These are phyloP conservation scores for Cathartes aura DNA, from an alignment of 2,113 vertebrate species.

Conservation along the genomic window DNA sequence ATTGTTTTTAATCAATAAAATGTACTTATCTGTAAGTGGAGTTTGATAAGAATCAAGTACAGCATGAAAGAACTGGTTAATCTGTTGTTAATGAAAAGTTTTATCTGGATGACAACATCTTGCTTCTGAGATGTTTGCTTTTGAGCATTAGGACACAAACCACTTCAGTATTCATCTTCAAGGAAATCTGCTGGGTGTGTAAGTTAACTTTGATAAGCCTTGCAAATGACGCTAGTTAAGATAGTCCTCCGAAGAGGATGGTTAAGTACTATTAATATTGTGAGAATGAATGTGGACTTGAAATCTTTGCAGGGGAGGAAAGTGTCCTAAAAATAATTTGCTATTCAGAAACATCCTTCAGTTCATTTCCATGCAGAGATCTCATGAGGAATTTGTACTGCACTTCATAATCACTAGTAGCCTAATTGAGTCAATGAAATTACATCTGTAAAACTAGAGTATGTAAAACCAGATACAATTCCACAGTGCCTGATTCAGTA, in stretches of 20 bases:
- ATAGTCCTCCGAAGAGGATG: constrained; percentile 6
- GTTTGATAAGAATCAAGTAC: constrained; percentile 53
- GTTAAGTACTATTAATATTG: neutral
- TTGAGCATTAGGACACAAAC: constrained; percentile 29
- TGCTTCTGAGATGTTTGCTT: constrained; percentile 15
- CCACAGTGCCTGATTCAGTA: neutral
- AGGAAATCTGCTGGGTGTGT: neutral
- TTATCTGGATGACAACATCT: constrained; percentile 50
- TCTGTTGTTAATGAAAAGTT: constrained; percentile 54
- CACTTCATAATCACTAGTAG: constrained; percentile 47
- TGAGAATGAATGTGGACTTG: neutral
- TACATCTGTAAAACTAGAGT: constrained; percentile 39
- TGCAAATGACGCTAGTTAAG: neutral
- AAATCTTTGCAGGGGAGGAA: neutral
- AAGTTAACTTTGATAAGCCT: neutral
- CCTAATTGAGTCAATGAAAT: constrained; percentile 51
- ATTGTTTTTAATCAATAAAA: constrained; percentile 62
- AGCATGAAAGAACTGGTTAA: constrained; percentile 8
- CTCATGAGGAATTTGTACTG: constrained; percentile 49
- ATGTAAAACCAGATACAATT: constrained; percentile 28
- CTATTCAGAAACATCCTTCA: constrained; percentile 47
- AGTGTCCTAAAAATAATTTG: constrained; percentile 29
- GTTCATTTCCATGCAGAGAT: neutral
- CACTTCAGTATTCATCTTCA: neutral
- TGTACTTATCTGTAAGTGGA: constrained; percentile 47